Evolutionary conservation across 2,888 invertebrate genomes (phyloP).

Genomic region (Thecophora atra): DNA sequence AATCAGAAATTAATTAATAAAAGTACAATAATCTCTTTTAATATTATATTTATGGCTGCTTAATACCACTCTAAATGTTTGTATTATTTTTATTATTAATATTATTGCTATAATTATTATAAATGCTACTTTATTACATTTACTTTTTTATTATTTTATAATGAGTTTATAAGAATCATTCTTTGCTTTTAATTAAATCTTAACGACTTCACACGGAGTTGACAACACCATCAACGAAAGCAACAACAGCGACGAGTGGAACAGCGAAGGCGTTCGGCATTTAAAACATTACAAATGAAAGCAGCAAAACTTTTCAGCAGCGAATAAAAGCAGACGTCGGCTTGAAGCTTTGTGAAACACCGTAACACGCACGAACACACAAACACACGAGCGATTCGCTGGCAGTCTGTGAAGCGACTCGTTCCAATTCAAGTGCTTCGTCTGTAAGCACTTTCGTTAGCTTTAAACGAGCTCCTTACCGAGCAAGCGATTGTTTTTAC

Average conservation of each 20-base stretch:
- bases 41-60: too few species aligned
- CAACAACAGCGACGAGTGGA: background rate
- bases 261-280: background rate
- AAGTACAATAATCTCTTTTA: too few species aligned
- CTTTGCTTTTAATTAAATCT: background rate
- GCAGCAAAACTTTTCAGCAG: background rate
- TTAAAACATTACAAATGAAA: background rate
- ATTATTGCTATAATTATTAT: too few species aligned
- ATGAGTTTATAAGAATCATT: background rate
- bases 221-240: too few species aligned
- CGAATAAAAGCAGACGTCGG: background rate
- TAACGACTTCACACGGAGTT: background rate
- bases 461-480: conserved; percentile 15
- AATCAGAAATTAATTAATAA: too few species aligned
- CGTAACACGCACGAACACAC: background rate
- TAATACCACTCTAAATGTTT: too few species aligned
- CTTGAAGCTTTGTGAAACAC: background rate
- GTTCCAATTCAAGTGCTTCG: conserved; percentile 7
- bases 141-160: background rate
- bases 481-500: background rate
- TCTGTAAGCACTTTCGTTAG: conserved; percentile 14
- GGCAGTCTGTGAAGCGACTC: background rate
- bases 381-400: background rate
- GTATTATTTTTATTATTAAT: too few species aligned
- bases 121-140: too few species aligned